Conservation (phyloP, 2,888 invertebrate species). For the Liopterus haemorrhoidalis region DNA sequence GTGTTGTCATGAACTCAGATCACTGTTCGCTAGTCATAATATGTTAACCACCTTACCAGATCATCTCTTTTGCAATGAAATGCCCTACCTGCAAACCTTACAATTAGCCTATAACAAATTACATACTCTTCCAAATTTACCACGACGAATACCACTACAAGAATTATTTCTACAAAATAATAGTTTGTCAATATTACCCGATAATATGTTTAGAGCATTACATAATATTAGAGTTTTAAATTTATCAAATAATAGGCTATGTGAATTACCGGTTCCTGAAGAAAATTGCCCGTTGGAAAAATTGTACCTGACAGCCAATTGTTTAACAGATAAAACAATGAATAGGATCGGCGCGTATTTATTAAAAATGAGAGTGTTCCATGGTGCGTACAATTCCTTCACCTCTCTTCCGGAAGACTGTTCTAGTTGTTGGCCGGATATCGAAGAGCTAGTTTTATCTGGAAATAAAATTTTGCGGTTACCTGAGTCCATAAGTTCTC, state of each 20-base stretch:
- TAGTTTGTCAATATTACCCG: constrained; percentile 65
- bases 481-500: constrained; percentile 67
- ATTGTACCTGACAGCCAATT: constrained; percentile 69
- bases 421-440: constrained; percentile 66
- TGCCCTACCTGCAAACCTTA: constrained; percentile 64
- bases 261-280: constrained; percentile 56
- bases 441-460: constrained; percentile 76
- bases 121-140: constrained; percentile 65
- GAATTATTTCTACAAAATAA: constrained; percentile 73
- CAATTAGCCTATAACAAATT: constrained; percentile 75
- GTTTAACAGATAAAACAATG: constrained; percentile 58
- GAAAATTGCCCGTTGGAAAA: constrained; percentile 59
- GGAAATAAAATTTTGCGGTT: constrained; percentile 72
- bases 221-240: constrained; percentile 64
- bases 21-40: constrained; percentile 71
- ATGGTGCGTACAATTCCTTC: constrained; percentile 73
- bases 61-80: constrained; percentile 67
- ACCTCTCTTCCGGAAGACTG: constrained; percentile 68
- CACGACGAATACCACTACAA: constrained; percentile 59
- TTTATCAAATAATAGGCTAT: constrained; percentile 71
- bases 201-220: constrained; percentile 67
- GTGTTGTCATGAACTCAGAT: constrained; percentile 64
- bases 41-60: constrained; percentile 63
- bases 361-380: constrained; percentile 62
- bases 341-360: constrained; percentile 57